These are phyloP conservation scores for Lampris incognitus DNA, from an alignment of 2,113 vertebrate species.

Conservation along the genomic window DNA sequence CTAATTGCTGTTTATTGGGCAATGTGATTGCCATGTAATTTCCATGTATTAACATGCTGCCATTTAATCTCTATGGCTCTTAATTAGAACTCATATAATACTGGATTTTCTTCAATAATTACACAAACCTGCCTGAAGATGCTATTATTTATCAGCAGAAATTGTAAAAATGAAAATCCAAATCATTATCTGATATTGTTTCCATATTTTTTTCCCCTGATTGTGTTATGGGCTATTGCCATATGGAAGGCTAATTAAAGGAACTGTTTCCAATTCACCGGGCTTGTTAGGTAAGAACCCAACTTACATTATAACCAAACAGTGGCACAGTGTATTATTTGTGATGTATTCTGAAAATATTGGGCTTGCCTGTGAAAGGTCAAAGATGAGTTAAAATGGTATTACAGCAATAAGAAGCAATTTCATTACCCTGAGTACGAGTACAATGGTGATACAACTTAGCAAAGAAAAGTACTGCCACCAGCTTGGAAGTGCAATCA, in stretches of 20 bases:
- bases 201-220: not conserved
- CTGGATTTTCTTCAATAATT: conserved; percentile 53
- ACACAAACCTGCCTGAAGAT: conserved; percentile 29
- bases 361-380: too few relatives aligned
- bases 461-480: too few relatives aligned
- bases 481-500: too few relatives aligned
- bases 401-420: too few relatives aligned
- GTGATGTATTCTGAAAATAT: too few relatives aligned
- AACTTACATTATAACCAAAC: not conserved
- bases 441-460: too few relatives aligned
- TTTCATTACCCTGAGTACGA: too few relatives aligned
- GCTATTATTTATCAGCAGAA: conserved; percentile 26
- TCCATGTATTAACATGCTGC: conserved; percentile 37
- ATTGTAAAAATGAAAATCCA: conserved; percentile 1
- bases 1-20: conserved; percentile 64
- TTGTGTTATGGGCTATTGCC: not conserved
- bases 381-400: too few relatives aligned
- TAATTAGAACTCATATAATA: conserved; percentile 56
- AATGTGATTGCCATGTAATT: conserved; percentile 58
- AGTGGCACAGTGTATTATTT: too few relatives aligned
- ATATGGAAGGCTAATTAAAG: not conserved
- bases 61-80: conserved; percentile 54
- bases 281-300: not conserved
- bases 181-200: not conserved
- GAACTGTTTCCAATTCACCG: not conserved